A percentile compares a stretch with the other conserved stretches of the same genome.
Conservation (phyloP, 2,888 invertebrate species). For the Adelognathus sp. region DNA sequence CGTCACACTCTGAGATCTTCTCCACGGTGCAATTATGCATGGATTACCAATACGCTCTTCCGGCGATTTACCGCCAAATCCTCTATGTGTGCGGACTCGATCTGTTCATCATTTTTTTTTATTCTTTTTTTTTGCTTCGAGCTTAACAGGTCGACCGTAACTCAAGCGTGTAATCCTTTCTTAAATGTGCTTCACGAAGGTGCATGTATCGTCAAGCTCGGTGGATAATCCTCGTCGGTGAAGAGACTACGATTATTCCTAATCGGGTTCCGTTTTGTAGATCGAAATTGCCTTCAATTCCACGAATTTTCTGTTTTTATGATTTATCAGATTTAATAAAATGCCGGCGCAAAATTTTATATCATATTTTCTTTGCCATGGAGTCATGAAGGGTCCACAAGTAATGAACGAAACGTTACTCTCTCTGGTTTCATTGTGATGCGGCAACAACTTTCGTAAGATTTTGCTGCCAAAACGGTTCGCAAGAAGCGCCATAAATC, state of each 20-base stretch:
- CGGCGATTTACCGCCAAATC: conserved; percentile 43
- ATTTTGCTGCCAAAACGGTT: no score
- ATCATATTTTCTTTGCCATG: no score
- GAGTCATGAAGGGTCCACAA: no score
- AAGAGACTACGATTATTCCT: neutral
- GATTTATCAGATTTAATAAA: no score
- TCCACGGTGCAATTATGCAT: conserved; percentile 64
- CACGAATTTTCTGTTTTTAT: no score
- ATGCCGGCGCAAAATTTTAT: no score
- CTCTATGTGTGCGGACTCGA: neutral
- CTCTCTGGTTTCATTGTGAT: no score
- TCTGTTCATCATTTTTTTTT: neutral
- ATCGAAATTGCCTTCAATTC: neutral
- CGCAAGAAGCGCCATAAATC: no score
- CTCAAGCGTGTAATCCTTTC: conserved; percentile 3
- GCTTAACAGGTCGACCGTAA: neutral
- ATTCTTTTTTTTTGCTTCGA: neutral
- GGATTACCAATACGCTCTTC: conserved; percentile 63
- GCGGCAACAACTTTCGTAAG: no score
- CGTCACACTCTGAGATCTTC: conserved; percentile 24
- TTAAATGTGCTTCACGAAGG: conserved; percentile 7
- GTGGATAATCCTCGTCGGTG: neutral
- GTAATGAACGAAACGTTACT: no score
- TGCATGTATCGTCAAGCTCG: neutral
- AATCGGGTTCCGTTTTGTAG: neutral